Conservation (phyloP, 2,797 vertebrate genomes). For the Pteropus rufus region DNA sequence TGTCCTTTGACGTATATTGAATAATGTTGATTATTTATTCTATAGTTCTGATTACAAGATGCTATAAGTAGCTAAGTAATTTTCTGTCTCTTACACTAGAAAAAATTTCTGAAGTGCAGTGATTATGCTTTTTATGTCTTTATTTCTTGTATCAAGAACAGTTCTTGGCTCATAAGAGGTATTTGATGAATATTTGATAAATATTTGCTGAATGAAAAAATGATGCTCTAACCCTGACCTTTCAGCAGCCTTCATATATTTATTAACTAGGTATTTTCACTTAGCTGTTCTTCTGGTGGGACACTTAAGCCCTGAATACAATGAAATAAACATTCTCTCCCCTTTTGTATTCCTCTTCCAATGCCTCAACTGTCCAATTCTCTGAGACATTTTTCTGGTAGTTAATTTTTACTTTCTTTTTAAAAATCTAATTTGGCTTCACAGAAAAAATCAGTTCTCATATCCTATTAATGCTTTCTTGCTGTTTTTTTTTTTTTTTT, state of each 20-base stretch:
- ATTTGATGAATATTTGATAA: slow-evolving; percentile 43
- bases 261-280: slow-evolving; percentile 30
- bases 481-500: slow-evolving; percentile 34
- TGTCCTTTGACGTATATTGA: background rate
- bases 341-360: slow-evolving; percentile 30
- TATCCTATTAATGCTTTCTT: slow-evolving; percentile 4
- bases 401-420: slow-evolving; percentile 54
- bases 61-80: background rate
- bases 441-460: slow-evolving; percentile 7
- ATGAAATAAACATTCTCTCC: slow-evolving; percentile 42
- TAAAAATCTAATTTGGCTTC: background rate
- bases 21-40: background rate
- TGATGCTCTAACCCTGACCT: background rate
- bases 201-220: background rate
- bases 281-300: slow-evolving; percentile 5
- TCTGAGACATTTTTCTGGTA: slow-evolving; percentile 31
- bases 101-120: background rate
- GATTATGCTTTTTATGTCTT: background rate
- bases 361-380: slow-evolving; percentile 50
- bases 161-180: background rate
- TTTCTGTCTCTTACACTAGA: background rate
- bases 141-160: background rate
- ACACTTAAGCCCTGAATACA: background rate
- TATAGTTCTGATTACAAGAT: background rate
- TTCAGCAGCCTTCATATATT: background rate